Evolutionary conservation across 1,140 invertebrate genomes (phyloP), one percentile per base, ranked within the genome.

Genomic region (Lepidurus apus): DNA sequence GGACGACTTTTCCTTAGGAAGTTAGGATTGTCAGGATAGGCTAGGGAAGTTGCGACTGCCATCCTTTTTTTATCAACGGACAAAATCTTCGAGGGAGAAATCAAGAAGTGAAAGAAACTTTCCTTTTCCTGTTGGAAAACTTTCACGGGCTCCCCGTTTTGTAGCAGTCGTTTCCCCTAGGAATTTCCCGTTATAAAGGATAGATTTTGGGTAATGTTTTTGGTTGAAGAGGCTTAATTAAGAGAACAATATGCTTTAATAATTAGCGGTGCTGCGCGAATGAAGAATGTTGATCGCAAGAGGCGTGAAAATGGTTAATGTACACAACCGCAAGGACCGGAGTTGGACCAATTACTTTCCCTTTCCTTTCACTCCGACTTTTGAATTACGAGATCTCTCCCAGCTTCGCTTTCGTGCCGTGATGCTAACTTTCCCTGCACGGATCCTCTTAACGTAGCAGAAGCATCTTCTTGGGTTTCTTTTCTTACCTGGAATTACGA

Each of bases 181-280:
- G 74, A 34, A 42, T 34, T 75, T 6, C 24, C 24, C 4, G 42
- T 13, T 34, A 75, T 24, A 73, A 73, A 24, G 5, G 24, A 73
- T 73, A 24, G 65, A n/a, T 73, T 73, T 73, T 73, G 17, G 17
- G 17, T 73, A 24, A 73, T 73, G 17, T 73, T 73, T 73, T 73
- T 4, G 65, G 17, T 73, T 42, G 74, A 17, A 17, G 74, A 77
- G 43, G 4, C 17, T 43, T 65, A n/a, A 65, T 65, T 65, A 65
- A 21, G 21, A 65, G 53, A 65, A 34, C 34, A 34, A 34, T 21
- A 65, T 65, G 53, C 21, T 34, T 34, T 34, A 65, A 21, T 65
- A n/a, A 65, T 17, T 65, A 65, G 21, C 53, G 53, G 21, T 65
- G 53, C 53, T n/a, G n/a, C 7, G 53, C 2, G 6, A 21, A 4